A percentile compares a stretch with the other conserved stretches of the same genome.
These are phyloP conservation scores for Allygus modestus DNA, from an alignment of 2,888 invertebrate genomes.

Conservation along the genomic window DNA sequence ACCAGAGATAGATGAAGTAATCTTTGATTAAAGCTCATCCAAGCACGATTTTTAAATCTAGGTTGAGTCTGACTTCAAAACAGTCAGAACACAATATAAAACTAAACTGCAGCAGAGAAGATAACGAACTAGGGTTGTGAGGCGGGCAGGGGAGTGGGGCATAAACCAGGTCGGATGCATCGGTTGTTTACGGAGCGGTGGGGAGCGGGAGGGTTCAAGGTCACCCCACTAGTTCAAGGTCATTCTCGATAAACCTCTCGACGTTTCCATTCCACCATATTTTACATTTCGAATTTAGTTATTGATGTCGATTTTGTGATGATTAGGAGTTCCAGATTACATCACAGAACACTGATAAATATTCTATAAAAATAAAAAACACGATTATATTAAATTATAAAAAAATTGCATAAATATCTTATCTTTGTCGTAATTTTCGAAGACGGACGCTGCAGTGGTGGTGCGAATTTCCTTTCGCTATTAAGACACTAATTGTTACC, in stretches of 20 bases:
- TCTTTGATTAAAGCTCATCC: background rate
- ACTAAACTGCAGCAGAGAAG: background rate
- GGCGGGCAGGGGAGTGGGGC: background rate
- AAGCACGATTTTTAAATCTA: conserved; percentile 13
- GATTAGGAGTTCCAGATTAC: too few species aligned
- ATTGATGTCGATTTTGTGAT: too few species aligned
- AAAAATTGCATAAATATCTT: too few species aligned
- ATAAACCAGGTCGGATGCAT: conserved; percentile 6
- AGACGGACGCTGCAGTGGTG: too few species aligned
- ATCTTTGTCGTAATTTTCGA: too few species aligned
- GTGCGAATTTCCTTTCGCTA: too few species aligned
- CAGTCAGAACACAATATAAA: conserved; percentile 18
- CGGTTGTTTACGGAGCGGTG: background rate
- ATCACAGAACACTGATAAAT: too few species aligned
- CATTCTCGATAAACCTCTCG: background rate
- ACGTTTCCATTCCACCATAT: background rate
- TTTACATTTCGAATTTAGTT: too few species aligned
- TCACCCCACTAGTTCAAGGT: conserved; percentile 7
- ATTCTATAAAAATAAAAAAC: too few species aligned
- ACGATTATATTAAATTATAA: too few species aligned
- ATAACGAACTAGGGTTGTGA: background rate
- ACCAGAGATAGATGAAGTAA: background rate
- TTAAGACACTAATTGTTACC: too few species aligned
- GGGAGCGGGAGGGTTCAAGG: conserved; percentile 5
- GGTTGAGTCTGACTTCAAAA: conserved; percentile 22